Conservation (phyloP, 1,140 invertebrate genomes). For the Drosophila ercepeae region DNA sequence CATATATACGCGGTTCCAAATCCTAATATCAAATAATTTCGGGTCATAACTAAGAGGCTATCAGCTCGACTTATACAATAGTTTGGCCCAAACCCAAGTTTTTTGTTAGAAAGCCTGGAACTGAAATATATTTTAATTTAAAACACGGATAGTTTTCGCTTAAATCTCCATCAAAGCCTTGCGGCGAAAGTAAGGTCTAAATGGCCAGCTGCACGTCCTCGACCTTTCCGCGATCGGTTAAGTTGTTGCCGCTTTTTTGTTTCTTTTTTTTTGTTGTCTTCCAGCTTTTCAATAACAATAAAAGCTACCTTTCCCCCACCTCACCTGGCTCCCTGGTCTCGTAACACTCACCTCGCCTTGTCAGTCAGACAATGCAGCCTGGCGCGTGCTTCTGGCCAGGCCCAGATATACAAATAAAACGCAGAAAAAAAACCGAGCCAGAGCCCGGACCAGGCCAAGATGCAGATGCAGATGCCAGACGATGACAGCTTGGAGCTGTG, state of each 20-base stretch:
- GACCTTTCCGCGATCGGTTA: conserved; percentile 51
- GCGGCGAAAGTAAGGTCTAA: conserved; percentile 3
- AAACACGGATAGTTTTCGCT: background rate
- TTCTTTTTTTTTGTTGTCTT: conserved; percentile 1
- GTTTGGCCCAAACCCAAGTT: background rate
- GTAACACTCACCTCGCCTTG: conserved; percentile 38
- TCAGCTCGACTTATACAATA: background rate
- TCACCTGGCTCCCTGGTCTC: conserved; percentile 40
- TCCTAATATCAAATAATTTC: conserved; percentile 27
- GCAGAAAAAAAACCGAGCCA: conserved; percentile 6
- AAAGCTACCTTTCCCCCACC: conserved; percentile 30
- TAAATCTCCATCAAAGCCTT: background rate
- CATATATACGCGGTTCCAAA: background rate
- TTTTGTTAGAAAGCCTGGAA: background rate
- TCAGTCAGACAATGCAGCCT: conserved; percentile 50
- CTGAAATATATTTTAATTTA: background rate
- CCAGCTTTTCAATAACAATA: conserved; percentile 68
- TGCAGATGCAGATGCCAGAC: conserved; percentile 53
- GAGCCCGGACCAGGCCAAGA: conserved; percentile 18
- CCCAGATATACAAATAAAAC: conserved; percentile 12
- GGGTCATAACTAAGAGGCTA: conserved; percentile 7
- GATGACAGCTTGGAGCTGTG: conserved; percentile 47
- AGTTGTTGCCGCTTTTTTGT: conserved; percentile 14
- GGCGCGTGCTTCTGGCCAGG: conserved; percentile 51
- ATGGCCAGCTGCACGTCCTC: conserved; percentile 56